Percentiles rank a stretch among this genome's conserved stretches.
phyloP scores from a whole-genome alignment of 2,797 vertebrate species.

The Ctenopoma multispine region DNA sequence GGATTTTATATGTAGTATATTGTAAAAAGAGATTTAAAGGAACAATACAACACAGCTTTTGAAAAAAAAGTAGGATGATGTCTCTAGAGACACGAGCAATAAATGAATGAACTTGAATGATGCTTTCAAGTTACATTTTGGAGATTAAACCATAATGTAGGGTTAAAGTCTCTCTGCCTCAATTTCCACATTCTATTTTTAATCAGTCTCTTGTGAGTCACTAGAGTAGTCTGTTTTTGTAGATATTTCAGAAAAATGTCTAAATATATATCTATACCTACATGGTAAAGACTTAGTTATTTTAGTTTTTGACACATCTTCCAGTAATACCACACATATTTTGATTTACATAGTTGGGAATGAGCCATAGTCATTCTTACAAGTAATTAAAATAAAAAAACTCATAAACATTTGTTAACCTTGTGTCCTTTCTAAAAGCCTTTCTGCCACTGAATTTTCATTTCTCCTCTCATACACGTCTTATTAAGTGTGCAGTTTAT shows the following conservation, averaged over 20 bases:
- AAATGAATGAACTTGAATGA: too few relatives aligned
- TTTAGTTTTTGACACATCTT: not conserved
- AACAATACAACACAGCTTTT: too few relatives aligned
- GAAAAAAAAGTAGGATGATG: too few relatives aligned
- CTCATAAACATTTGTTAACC: constrained; percentile 22
- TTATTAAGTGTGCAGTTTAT: constrained; percentile 51
- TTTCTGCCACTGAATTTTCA: constrained; percentile 11
- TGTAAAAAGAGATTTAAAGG: too few relatives aligned
- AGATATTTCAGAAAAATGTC: not conserved
- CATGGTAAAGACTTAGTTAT: not conserved
- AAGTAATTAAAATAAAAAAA: constrained; percentile 5
- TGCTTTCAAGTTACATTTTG: not conserved
- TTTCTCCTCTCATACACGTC: constrained; percentile 35
- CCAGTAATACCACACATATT: not conserved
- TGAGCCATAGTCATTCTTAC: not conserved
- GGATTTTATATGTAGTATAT: too few relatives aligned
- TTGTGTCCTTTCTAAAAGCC: constrained; percentile 10
- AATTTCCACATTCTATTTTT: not conserved
- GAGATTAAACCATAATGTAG: not conserved
- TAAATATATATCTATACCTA: not conserved
- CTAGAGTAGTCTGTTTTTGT: not conserved
- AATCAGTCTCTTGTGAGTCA: not conserved
- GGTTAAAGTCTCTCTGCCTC: not conserved
- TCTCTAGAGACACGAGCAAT: too few relatives aligned
- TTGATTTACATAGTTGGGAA: not conserved